Evolutionary conservation across 2,888 invertebrate genomes (phyloP), one percentile per base, ranked within the genome.

Genomic region (Melikaiella ostensackeni): DNA sequence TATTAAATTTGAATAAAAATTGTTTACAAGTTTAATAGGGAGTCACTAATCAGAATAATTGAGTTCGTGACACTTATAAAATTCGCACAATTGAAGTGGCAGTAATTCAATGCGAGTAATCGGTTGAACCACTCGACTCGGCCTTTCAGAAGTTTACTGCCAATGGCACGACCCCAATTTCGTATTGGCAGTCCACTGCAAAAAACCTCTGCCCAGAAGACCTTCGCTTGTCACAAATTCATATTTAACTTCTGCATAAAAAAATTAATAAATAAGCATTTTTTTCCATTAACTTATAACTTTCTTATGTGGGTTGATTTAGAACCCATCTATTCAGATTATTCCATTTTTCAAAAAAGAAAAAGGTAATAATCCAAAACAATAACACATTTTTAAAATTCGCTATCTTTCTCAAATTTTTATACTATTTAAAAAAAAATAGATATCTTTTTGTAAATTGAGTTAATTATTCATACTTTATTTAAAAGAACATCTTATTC

Each of bases 161-260:
- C 84, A 75, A 81, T 83, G 84, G 78, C 86, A 84, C 85, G 86
- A 86, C 86, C 86, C 87, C 86, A 86, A 88, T 87, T 87, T 87
- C 85, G 81, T 80, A 81, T 80, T 79, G 83, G 82, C 79, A 85
- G 84, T 84, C 78, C 78, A 70, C 74, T 77, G 77, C 75, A 78
- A 81, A 81, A 79, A 81, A 66, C n/a, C n/a, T n/a, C 50, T 50
- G 19, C 7, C 19, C 7, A n/a, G 38, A 21, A 42, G 42, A 19
- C 64, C 42, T 42, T 64, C 42, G 16, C 42, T 42, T 42, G 42
- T 64, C 64, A 64, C 64, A 38, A 24, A 24, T 21, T 9, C 27
- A 21, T 64, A 38, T 24, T 42, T 11, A 50, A 50, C 2, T 50
- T 50, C n/a, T n/a, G n/a, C 2, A n/a, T 6, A 50, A 50, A 50